Percentiles rank a stretch among this genome's conserved stretches.
Conservation (phyloP, 2,888 invertebrate species). For the Synergus umbraculus region DNA sequence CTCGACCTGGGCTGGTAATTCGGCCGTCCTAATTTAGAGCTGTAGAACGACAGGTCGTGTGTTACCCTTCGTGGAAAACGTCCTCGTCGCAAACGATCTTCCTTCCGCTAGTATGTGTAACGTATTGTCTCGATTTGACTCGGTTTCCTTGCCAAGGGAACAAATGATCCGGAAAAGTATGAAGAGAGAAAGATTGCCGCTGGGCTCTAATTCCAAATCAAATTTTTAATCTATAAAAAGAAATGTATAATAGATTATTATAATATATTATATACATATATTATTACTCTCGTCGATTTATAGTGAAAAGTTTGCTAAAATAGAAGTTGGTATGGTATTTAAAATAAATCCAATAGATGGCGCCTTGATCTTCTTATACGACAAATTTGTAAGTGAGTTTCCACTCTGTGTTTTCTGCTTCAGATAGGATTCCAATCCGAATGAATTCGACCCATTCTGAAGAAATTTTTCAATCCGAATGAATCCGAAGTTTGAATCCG, state of each 20-base stretch:
- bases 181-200: background rate
- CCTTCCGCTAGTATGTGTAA: constrained; percentile 32
- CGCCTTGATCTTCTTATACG: no score
- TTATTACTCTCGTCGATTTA: no score
- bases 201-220: background rate
- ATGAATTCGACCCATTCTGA: no score
- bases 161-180: constrained; percentile 34
- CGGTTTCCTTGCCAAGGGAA: constrained; percentile 23
- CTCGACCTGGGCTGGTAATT: background rate
- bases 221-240: background rate
- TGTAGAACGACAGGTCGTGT: constrained; percentile 33
- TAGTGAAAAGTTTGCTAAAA: no score
- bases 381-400: no score
- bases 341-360: no score
- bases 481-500: no score
- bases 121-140: constrained; percentile 38
- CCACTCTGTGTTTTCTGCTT: no score
- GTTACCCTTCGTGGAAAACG: constrained; percentile 25
- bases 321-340: no score
- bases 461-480: no score
- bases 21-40: constrained; percentile 43
- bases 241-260: background rate
- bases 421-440: no score
- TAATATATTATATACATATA: no score
- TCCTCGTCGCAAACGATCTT: constrained; percentile 27